These are phyloP conservation scores for Naja naja DNA, from an alignment of 2,113 vertebrate species.

Conservation along the genomic window DNA sequence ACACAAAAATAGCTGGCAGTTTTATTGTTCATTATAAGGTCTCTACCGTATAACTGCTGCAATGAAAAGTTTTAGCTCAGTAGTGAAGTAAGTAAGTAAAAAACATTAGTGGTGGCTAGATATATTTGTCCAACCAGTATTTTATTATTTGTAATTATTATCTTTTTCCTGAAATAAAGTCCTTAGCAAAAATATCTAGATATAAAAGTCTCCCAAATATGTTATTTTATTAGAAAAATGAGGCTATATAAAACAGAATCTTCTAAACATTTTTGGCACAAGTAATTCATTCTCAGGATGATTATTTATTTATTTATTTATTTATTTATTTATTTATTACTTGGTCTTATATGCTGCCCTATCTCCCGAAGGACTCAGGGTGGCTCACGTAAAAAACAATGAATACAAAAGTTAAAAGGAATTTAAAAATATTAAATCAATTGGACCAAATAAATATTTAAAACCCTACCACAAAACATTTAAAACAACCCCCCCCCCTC, in stretches of 20 bases:
- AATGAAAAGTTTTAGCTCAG: conserved; percentile 42
- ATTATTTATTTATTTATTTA: too few relatives aligned
- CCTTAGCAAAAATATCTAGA: not conserved
- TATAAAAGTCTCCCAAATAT: not conserved
- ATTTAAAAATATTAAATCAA: too few relatives aligned
- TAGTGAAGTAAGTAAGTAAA: conserved; percentile 41
- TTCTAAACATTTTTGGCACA: not conserved
- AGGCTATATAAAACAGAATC: not conserved
- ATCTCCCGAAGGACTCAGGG: too few relatives aligned
- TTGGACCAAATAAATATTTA: too few relatives aligned
- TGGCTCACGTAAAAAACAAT: too few relatives aligned
- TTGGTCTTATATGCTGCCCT: too few relatives aligned
- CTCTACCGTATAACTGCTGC: not conserved
- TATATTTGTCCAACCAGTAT: not conserved
- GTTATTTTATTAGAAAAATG: not conserved
- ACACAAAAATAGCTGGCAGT: conserved; percentile 45
- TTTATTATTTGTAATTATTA: not conserved
- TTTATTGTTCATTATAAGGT: conserved; percentile 42
- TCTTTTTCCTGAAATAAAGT: not conserved
- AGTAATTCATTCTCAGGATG: not conserved
- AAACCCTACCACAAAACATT: too few relatives aligned
- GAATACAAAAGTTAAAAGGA: too few relatives aligned
- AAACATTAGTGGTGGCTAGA: conserved; percentile 20
- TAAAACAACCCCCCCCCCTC: too few relatives aligned
- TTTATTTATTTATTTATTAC: too few relatives aligned